Evolutionary conservation across 1,140 invertebrate species (phyloP).

Genomic region (Carposina sasakii): DNA sequence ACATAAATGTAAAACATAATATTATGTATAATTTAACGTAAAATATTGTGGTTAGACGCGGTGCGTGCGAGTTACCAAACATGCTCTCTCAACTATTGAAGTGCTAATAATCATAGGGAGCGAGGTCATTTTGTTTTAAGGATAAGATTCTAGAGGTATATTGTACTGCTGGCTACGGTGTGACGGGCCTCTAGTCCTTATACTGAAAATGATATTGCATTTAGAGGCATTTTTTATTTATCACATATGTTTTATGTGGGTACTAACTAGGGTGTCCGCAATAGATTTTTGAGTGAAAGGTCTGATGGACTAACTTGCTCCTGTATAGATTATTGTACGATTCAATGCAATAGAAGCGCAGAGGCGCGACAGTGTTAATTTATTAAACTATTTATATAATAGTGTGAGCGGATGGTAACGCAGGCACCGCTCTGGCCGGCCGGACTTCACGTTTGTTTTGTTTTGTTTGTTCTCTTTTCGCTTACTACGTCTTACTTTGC

Average conservation of each 20-base stretch:
- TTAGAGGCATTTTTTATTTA: too few species aligned
- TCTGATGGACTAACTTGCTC: too few species aligned
- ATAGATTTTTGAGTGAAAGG: too few species aligned
- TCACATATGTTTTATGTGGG: too few species aligned
- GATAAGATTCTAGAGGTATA: slow-evolving; percentile 15
- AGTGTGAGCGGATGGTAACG: slow-evolving; percentile 1
- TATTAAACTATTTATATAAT: slow-evolving; percentile 14
- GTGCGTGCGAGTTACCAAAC: slow-evolving; percentile 12
- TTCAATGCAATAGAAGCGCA: too few species aligned
- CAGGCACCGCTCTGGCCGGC: slow-evolving; percentile 30
- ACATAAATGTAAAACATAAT: slow-evolving; percentile 73
- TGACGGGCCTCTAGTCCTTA: slow-evolving; percentile 15
- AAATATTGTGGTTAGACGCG: slow-evolving; percentile 49
- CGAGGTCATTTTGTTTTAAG: slow-evolving; percentile 19
- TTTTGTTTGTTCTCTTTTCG: slow-evolving; percentile 67
- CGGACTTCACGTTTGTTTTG: slow-evolving; percentile 61
- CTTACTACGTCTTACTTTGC: slow-evolving; percentile 50
- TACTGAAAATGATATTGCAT: too few species aligned
- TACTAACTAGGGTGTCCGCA: too few species aligned
- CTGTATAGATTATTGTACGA: too few species aligned
- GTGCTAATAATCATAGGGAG: too few species aligned
- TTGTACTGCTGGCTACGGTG: slow-evolving; percentile 1
- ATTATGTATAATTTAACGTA: slow-evolving; percentile 71
- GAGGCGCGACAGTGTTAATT: slow-evolving; percentile 3
- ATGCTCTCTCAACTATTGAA: too few species aligned